Evolutionary conservation across 2,888 invertebrate genomes (phyloP), one percentile per base, ranked within the genome.

Genomic region (Lasioglossum villosulum): DNA sequence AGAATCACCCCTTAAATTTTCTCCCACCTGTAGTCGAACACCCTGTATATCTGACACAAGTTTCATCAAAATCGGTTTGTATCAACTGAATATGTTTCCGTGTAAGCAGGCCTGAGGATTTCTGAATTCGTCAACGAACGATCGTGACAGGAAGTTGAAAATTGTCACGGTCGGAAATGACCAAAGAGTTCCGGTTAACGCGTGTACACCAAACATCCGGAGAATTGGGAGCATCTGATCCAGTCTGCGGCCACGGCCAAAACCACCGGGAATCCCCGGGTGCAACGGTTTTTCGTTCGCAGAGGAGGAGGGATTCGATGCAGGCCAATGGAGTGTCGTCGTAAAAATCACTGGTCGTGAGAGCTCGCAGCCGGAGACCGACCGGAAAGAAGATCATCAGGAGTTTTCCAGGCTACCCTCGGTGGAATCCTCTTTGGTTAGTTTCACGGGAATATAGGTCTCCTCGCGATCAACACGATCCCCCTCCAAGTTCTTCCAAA

Each of bases 331-430:
- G 78, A 78, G 78, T 39, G 37, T 63, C 48, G 34, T 42, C 45
- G 82, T 78, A 66, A 82, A 90, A 88, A 90, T 89, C 89, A 88
- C 68, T 74, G 82, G 66, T 42, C 59, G 76, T 48, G 75, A 39
- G 80, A 78, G 70, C 68, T 80, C 78, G 83, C 80, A 76, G 82
- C 76, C 72, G 87, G 87, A 82, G 79, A 82, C 27, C 10, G 78
- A 68, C 76, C 68, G 76, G 68, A 71, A 81, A 84, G 87, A 82
- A 87, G 85, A 74, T 89, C 88, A 72, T 89, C 89, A 85, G 76
- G 82, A 80, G 82, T 82, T 80, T 56, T 89, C 45, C 52, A 12
- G 19, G 56, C 52, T 75, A 73, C 48, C 75, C 66, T 37, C 19
- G 6, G 66, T 37, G 87, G 68, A 27, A n/a, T n/a, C 39, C n/a